Percentiles rank a stretch among this genome's conserved stretches.
Evolutionary conservation across 2,113 vertebrate genomes (phyloP).

Genomic region (Gymnarchus niloticus): DNA sequence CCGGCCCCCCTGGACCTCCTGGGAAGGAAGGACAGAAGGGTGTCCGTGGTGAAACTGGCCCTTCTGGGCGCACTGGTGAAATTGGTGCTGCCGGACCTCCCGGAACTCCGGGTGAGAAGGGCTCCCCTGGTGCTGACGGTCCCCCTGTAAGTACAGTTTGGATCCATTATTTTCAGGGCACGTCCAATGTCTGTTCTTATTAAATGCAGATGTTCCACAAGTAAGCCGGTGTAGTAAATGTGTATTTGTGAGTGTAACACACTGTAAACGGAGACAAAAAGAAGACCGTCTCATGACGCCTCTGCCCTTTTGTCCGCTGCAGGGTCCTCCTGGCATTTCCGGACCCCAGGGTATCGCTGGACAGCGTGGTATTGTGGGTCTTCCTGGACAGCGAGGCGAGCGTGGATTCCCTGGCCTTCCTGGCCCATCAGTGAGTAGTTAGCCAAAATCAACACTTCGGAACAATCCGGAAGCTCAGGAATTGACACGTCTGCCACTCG

Average conservation of each 20-base stretch:
- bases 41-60: slow-evolving; percentile 89
- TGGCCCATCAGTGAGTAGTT: slow-evolving; percentile 75
- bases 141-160: slow-evolving; percentile 67
- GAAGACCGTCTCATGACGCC: neutral
- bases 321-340: slow-evolving; percentile 79
- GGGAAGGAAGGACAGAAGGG: slow-evolving; percentile 94
- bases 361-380: slow-evolving; percentile 86
- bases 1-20: slow-evolving; percentile 74
- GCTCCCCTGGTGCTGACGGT: slow-evolving; percentile 78
- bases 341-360: slow-evolving; percentile 87
- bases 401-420: slow-evolving; percentile 86
- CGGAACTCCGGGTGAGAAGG: slow-evolving; percentile 83
- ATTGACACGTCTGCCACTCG: neutral
- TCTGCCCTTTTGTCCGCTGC: slow-evolving; percentile 26
- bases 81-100: slow-evolving; percentile 76
- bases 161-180: neutral
- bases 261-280: neutral
- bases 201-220: neutral
- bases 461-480: neutral
- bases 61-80: slow-evolving; percentile 83
- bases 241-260: no score
- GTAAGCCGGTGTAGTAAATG: neutral
- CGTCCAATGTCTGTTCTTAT: neutral
- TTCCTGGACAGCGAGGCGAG: slow-evolving; percentile 88
- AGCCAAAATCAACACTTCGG: neutral